Base-by-base conservation (phyloP, 2,888 invertebrate species). In the Pandemis cinnamomeana region DNA sequence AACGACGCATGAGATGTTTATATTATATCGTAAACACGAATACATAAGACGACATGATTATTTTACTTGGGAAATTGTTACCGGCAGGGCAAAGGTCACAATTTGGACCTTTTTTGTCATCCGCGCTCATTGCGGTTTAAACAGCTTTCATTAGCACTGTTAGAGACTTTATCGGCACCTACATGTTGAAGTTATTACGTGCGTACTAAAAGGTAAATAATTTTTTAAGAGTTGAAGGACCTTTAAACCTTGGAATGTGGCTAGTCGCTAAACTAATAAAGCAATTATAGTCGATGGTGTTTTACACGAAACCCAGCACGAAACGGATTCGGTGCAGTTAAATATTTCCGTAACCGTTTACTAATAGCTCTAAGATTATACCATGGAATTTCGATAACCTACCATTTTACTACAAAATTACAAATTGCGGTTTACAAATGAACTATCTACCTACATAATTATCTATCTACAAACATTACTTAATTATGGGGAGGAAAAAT, bases 1-100 rank as follows among this genome's bases (percentile, higher is more conserved):
- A 64, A 60, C 71, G 67, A 74, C 64, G 66, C 53, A 66, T 42
- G 41, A 53, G 46, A 62, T 13, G 42, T 36, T 5, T 3, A n/a
- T 11, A n/a, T 11, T 15, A 44, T 46, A 55, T 58, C 46, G 41
- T 68, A 68, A 64, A 27, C 41, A 64, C 42, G 27, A 36, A 58
- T 8, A 11, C 11, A 36, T 53, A 53, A 27, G 61, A 60, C 61
- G 60, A 46, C 60, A 69, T 69, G 60, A 48, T 44, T 68, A 46
- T 69, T 69, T 27, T 61, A 60, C 51, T 67, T 41, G 13, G n/a
- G 41, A 53, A 67, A 67, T 15, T 36, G 11, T 46, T 46, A 64
- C 48, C 46, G 13, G 63, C 5, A 11, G 11, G 5, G 20, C 41
- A 67, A 67, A 67, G 53, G 13, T 53, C 53, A 67, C 3, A 27